A percentile compares a stretch with the other conserved stretches of the same genome.
phyloP scores from a whole-genome alignment of 2,888 invertebrate genomes.

The Ormyrus labotus region DNA sequence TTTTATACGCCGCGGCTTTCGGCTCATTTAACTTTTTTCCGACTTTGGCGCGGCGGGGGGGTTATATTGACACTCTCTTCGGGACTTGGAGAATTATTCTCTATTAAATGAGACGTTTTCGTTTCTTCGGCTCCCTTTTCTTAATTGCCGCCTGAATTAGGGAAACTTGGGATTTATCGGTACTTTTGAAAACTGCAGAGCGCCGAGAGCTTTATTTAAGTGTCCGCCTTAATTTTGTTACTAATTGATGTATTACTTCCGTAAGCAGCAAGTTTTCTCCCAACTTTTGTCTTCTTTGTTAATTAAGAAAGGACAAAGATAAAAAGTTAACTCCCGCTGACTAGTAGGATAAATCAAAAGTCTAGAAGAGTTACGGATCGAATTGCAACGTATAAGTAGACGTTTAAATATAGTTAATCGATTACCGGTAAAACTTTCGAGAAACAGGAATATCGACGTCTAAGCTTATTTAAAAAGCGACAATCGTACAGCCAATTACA shows the following conservation, averaged over 20 bases:
- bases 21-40: conserved; percentile 52
- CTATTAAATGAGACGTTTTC: conserved; percentile 23
- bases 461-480: conserved; percentile 1
- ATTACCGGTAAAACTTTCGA: background rate
- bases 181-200: no score
- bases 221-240: no score
- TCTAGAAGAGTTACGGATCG: no score
- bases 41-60: background rate
- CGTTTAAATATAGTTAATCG: conserved; percentile 7
- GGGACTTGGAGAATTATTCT: conserved; percentile 34
- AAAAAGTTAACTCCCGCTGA: no score
- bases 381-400: no score
- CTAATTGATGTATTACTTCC: no score
- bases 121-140: conserved; percentile 5
- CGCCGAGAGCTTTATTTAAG: no score
- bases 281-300: no score
- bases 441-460: background rate
- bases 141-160: conserved; percentile 9
- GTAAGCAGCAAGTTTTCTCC: no score
- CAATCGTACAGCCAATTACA: conserved; percentile 1
- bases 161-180: no score
- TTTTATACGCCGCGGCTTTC: conserved; percentile 8
- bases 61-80: conserved; percentile 53
- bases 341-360: background rate
- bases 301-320: no score